Conservation (phyloP, 2,113 vertebrate species). For the Xenus cinereus region DNA sequence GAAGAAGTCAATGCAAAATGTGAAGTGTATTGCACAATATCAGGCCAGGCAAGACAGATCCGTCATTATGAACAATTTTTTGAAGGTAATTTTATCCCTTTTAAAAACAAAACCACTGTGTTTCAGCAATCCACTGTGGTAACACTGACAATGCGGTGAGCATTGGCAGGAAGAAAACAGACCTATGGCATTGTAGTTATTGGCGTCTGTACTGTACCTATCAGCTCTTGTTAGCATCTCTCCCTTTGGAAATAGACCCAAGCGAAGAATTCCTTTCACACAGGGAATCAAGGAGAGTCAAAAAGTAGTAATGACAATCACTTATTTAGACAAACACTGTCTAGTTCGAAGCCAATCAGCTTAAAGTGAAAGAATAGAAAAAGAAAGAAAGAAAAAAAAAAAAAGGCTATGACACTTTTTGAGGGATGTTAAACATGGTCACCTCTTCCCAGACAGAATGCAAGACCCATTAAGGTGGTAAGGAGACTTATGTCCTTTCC, state of each 20-base stretch:
- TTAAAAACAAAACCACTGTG: not conserved
- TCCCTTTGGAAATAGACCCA: not conserved
- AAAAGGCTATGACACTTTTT: not conserved
- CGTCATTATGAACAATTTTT: not conserved
- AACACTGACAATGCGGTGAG: not conserved
- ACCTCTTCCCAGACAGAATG: not conserved
- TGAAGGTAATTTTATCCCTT: not conserved
- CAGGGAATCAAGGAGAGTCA: not conserved
- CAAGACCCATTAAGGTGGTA: not conserved
- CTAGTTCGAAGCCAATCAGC: not conserved
- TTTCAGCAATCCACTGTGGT: not conserved
- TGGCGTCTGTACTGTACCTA: not conserved
- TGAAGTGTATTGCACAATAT: not conserved
- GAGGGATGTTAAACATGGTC: not conserved
- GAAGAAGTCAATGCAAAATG: not conserved
- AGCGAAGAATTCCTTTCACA: not conserved
- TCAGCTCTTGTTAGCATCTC: not conserved
- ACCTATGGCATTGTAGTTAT: not conserved
- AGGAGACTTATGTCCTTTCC: not conserved
- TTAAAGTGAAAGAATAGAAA: not conserved
- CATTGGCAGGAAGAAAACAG: not conserved
- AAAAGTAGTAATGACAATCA: not conserved
- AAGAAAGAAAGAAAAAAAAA: not conserved
- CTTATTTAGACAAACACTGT: not conserved
- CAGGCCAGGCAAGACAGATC: not conserved